These are phyloP conservation scores for Syrmaticus mikado DNA, from an alignment of 2,113 vertebrate genomes.

Conservation along the genomic window DNA sequence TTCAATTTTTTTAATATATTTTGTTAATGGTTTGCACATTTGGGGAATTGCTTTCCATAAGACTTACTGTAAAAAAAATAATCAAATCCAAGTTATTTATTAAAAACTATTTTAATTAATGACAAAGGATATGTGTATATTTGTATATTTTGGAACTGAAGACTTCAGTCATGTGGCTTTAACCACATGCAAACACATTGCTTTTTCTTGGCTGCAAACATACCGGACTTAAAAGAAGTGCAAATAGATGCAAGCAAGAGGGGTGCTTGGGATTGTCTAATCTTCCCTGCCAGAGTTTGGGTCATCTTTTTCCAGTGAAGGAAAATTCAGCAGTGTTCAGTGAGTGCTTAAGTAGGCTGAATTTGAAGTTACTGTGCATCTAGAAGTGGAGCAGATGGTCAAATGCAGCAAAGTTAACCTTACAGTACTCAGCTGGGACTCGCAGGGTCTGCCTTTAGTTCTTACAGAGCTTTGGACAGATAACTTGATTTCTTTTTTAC, in stretches of 20 bases:
- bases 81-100: neutral
- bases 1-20: neutral
- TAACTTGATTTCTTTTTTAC: neutral
- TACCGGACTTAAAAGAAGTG: neutral
- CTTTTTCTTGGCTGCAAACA: neutral
- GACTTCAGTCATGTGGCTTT: neutral
- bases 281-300: neutral
- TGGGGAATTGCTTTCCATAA: neutral
- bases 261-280: neutral
- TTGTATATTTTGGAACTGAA: neutral
- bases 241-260: neutral
- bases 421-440: neutral
- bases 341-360: neutral
- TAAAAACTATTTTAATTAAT: neutral
- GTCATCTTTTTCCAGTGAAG: neutral
- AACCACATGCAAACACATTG: neutral
- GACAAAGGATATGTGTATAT: neutral
- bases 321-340: neutral
- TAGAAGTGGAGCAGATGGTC: neutral
- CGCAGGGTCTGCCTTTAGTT: neutral
- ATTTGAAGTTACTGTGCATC: neutral
- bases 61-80: neutral
- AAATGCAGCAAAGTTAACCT: neutral
- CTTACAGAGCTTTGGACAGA: neutral
- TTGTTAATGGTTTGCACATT: constrained; percentile 29